These are phyloP conservation scores for Aphaenogaster floridana DNA, from an alignment of 1,140 invertebrate species.

Conservation along the genomic window DNA sequence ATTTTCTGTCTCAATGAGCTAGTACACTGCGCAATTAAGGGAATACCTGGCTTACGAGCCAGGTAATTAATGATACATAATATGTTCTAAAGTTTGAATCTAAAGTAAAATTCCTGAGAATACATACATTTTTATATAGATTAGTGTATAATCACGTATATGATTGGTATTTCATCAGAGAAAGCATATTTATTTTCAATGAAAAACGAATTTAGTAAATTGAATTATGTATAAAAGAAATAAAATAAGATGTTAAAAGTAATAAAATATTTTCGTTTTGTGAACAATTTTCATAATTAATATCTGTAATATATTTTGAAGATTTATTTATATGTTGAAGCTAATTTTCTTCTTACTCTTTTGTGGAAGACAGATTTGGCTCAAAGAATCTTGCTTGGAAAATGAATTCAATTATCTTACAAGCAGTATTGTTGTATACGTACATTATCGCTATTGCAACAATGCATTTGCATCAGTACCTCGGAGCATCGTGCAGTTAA, in stretches of 20 bases:
- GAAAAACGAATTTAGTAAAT: background rate
- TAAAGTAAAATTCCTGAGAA: background rate
- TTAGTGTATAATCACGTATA: background rate
- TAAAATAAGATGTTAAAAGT: background rate
- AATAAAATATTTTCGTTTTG: background rate
- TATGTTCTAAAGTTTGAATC: background rate
- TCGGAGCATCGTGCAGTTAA: background rate
- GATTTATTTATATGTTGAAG: background rate
- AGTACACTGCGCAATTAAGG: constrained; percentile 19
- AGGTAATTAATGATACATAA: background rate
- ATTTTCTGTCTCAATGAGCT: constrained; percentile 28
- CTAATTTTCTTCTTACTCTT: background rate
- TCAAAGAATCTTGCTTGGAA: background rate
- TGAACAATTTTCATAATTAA: background rate
- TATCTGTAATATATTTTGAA: constrained; percentile 8
- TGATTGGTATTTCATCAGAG: background rate
- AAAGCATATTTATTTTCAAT: background rate
- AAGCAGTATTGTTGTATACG: background rate
- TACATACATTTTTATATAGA: background rate
- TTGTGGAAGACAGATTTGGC: background rate
- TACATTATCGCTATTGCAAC: background rate
- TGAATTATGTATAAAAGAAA: constrained; percentile 12
- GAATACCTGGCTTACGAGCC: background rate
- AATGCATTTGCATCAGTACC: background rate
- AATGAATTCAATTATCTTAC: background rate